Percentiles rank a stretch among this genome's conserved stretches.
Evolutionary conservation across 1,140 invertebrate species (phyloP).

Genomic region (Drosophila melanogaster): DNA sequence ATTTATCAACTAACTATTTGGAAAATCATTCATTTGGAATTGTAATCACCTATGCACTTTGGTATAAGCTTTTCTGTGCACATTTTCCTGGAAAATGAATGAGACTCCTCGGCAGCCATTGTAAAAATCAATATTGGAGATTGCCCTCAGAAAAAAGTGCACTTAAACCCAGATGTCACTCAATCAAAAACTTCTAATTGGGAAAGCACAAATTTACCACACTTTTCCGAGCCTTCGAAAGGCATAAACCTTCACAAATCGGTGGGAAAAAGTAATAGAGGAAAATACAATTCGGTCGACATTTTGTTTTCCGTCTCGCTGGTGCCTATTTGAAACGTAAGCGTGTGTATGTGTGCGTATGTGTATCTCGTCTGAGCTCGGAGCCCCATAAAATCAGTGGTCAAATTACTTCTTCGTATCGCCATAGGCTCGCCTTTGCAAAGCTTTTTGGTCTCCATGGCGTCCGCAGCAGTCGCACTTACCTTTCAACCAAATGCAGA

Average conservation of each 20-base stretch:
- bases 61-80: conserved; percentile 14
- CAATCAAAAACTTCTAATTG: neutral
- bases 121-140: conserved; percentile 76
- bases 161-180: conserved; percentile 4
- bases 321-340: conserved; percentile 63
- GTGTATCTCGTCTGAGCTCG: conserved; percentile 59
- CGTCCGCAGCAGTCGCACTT: conserved; percentile 31
- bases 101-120: conserved; percentile 53
- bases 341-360: conserved; percentile 34
- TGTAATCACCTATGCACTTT: neutral
- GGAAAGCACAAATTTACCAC: neutral
- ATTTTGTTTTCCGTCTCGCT: conserved; percentile 82
- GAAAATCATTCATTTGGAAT: neutral
- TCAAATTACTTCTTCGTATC: neutral
- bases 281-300: conserved; percentile 75
- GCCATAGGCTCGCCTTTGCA: neutral
- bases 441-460: neutral
- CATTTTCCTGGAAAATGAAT: conserved; percentile 16
- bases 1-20: neutral
- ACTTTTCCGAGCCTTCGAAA: conserved; percentile 7
- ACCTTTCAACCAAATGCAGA: conserved; percentile 49
- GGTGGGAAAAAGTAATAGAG: conserved; percentile 50
- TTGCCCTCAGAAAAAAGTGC: conserved; percentile 31
- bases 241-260: conserved; percentile 21
- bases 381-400: conserved; percentile 45